A percentile compares a stretch with the other conserved stretches of the same genome.
These are phyloP conservation scores for Eretmocerus hayati DNA, from an alignment of 2,888 invertebrate species.

Conservation along the genomic window DNA sequence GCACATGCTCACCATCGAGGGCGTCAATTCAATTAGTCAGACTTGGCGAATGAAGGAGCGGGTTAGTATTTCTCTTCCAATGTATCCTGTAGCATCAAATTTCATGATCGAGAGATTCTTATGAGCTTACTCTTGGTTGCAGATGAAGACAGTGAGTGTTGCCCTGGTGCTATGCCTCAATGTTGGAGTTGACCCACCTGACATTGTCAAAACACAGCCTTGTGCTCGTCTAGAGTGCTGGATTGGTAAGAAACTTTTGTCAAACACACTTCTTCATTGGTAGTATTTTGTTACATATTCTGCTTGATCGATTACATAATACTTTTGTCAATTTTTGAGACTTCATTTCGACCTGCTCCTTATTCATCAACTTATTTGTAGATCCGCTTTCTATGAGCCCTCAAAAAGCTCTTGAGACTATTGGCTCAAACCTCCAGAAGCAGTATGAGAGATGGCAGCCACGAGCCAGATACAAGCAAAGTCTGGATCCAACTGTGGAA, in stretches of 20 bases:
- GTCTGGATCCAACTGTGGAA: conserved; percentile 94
- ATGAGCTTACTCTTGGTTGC: conserved; percentile 31
- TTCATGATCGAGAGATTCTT: no score
- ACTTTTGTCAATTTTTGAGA: conserved; percentile 1
- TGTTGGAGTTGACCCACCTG: conserved; percentile 99
- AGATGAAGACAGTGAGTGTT: conserved; percentile 99
- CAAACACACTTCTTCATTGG: background rate
- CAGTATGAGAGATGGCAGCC: conserved; percentile 99
- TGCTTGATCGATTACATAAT: conserved; percentile 10
- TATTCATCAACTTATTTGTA: conserved; percentile 37
- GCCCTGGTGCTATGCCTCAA: conserved; percentile 95
- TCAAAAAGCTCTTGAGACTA: conserved; percentile 85
- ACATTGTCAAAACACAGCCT: conserved; percentile 93
- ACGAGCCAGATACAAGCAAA: conserved; percentile 92
- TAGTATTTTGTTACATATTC: background rate
- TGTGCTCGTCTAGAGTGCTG: conserved; percentile 94
- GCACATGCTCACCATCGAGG: conserved; percentile 67
- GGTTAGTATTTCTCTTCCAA: conserved; percentile 48
- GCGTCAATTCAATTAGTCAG: conserved; percentile 60
- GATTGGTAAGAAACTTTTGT: conserved; percentile 75
- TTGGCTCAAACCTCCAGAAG: conserved; percentile 84
- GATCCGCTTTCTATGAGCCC: conserved; percentile 85
- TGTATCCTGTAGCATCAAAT: no score
- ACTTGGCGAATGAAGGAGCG: conserved; percentile 91
- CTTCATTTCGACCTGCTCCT: background rate